Evolutionary conservation across 2,888 invertebrate species (phyloP).

Genomic region (Drosophila niveifrons): DNA sequence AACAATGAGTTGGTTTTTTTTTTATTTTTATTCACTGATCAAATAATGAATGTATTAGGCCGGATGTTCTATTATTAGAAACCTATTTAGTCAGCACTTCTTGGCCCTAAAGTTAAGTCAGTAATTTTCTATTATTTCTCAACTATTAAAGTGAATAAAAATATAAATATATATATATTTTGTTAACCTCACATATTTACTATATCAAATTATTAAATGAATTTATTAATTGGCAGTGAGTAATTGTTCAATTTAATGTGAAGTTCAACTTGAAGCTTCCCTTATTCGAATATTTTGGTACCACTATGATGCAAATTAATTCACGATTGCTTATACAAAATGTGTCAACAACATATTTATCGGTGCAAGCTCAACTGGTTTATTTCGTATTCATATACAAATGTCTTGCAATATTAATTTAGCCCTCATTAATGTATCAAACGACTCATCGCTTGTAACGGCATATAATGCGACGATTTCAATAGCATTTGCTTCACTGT

Average conservation of each 20-base stretch:
- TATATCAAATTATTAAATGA: too few relatives aligned
- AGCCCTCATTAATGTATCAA: neutral
- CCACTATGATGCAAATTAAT: neutral
- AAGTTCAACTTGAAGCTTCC: neutral
- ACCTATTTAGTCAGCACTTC: too few relatives aligned
- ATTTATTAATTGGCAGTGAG: too few relatives aligned
- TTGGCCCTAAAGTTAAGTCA: too few relatives aligned
- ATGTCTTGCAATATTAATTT: neutral
- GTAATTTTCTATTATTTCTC: too few relatives aligned
- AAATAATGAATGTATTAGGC: too few relatives aligned
- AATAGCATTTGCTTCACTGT: slow-evolving; percentile 45
- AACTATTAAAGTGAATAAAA: too few relatives aligned
- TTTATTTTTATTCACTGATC: neutral
- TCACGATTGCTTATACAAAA: neutral
- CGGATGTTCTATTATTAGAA: too few relatives aligned
- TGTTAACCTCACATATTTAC: too few relatives aligned
- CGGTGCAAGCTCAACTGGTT: neutral
- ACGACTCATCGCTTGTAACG: neutral
- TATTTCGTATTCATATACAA: neutral
- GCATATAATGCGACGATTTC: neutral
- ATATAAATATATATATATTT: too few relatives aligned
- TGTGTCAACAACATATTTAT: neutral
- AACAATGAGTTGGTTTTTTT: neutral
- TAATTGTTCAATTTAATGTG: neutral
- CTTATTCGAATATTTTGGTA: neutral